Evolutionary conservation across 1,140 invertebrate genomes (phyloP).

Genomic region (Drosophila sturtevanti): DNA sequence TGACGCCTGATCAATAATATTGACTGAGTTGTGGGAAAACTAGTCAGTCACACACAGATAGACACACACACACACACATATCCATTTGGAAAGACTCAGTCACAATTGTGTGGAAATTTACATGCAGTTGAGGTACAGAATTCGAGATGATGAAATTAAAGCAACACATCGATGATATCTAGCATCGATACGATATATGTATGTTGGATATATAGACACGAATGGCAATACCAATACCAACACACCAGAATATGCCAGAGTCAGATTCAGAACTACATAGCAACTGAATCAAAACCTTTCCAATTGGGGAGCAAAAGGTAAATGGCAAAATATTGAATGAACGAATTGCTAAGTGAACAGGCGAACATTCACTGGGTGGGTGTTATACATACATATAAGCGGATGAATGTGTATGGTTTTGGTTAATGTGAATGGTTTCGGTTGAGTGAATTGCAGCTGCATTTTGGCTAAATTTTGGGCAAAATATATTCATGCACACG

Average conservation of each 20-base stretch:
- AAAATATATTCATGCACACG: constrained; percentile 72
- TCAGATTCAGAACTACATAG: background rate
- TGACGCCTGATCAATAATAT: constrained; percentile 78
- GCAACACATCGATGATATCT: constrained; percentile 60
- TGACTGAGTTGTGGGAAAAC: constrained; percentile 44
- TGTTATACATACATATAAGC: background rate
- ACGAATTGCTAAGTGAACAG: background rate
- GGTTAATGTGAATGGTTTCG: constrained; percentile 26
- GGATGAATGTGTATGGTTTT: constrained; percentile 14
- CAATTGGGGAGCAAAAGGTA: constrained; percentile 3
- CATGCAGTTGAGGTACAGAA: constrained; percentile 57
- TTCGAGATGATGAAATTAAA: constrained; percentile 72
- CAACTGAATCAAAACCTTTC: constrained; percentile 2
- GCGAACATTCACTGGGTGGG: background rate
- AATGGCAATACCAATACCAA: background rate
- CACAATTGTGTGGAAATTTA: constrained; percentile 45
- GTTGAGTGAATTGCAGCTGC: constrained; percentile 53
- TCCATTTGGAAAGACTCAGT: background rate
- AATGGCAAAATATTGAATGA: constrained; percentile 25
- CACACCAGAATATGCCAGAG: background rate
- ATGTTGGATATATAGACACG: background rate
- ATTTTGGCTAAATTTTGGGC: constrained; percentile 42
- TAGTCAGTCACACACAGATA: constrained; percentile 26
- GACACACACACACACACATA: background rate
- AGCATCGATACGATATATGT: background rate